Evolutionary conservation across 2,113 vertebrate genomes (phyloP).

Genomic region (Cnemophilus loriae): DNA sequence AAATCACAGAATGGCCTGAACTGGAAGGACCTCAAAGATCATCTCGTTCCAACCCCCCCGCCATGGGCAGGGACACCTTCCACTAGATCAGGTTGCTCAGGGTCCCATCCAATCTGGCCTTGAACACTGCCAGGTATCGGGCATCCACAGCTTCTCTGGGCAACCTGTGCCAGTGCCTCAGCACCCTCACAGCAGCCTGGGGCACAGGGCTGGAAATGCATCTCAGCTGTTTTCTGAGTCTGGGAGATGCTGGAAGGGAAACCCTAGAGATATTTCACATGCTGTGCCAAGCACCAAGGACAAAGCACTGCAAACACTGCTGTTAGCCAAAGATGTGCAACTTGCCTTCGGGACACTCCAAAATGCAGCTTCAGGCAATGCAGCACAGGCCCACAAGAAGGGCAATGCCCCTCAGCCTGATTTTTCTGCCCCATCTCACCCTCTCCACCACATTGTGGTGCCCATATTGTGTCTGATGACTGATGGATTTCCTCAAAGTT

Average conservation of each 20-base stretch:
- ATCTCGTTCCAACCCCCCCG: background rate
- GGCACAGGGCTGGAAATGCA: rapidly evolving
- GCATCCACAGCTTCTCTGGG: background rate
- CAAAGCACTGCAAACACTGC: background rate
- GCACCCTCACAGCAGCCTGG: background rate
- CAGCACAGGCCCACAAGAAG: background rate
- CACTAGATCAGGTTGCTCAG: background rate
- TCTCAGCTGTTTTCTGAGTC: background rate
- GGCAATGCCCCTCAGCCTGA: background rate
- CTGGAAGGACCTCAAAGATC: background rate
- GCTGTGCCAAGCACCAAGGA: background rate
- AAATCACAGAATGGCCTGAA: background rate
- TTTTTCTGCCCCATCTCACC: background rate
- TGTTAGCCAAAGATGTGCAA: background rate
- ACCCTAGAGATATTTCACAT: rapidly evolving
- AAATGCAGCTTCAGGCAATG: background rate
- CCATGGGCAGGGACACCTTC: background rate
- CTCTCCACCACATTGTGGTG: background rate
- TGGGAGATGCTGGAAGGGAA: background rate
- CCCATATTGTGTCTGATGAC: background rate
- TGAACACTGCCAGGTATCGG: background rate
- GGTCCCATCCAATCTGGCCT: no score
- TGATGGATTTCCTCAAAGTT: background rate
- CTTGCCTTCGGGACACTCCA: background rate
- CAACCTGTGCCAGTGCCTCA: background rate